Evolutionary conservation across 2,888 invertebrate genomes (phyloP), one percentile per base, ranked within the genome.

Genomic region (Drosophila birchii): DNA sequence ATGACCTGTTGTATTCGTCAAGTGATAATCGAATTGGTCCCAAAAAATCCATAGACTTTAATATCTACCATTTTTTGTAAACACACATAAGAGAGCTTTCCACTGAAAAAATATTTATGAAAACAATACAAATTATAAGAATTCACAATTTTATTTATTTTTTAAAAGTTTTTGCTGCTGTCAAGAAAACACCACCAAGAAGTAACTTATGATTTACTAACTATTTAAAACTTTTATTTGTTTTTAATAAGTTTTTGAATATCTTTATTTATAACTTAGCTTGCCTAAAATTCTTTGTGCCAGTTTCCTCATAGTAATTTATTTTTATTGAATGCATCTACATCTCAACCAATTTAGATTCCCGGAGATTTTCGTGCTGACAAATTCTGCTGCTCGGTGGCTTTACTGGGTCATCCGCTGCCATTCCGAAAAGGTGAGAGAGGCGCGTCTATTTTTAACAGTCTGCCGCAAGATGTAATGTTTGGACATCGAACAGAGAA

Each of bases 251-350:
- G 16, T 16, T 16, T 26, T 23, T 16, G 6, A 44, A 11, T 47
- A 11, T 5, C 3, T 29, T 6, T n/a, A 0, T 1, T 34, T 4
- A 11, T 2, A 9, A 11, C 1, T 1, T n/a, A 47, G 2, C 3
- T 29, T 29, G 6, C 4, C 3, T 9, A 1, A 34, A 14, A 6
- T 11, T 57, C 11, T 12, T 39, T 59, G 62, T 55, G 49, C 53
- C 36, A 20, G 47, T 54, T 73, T 57, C 51, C 55, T 26, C 57
- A 55, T 16, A 41, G 47, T 72, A 53, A 36, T 77, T 74, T 79
- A 74, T 78, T 85, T 84, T 75, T 77, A 77, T 79, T 44, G 63
- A 71, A 71, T 69, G 69, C 72, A 54, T 72, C 71, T 58, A 54
- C 57, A 54, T 58, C 55, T 58, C 53, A 69, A 78, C 68, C 70